phyloP scores from a whole-genome alignment of 1,140 invertebrate species.

The Melipona quadrifasciata region DNA sequence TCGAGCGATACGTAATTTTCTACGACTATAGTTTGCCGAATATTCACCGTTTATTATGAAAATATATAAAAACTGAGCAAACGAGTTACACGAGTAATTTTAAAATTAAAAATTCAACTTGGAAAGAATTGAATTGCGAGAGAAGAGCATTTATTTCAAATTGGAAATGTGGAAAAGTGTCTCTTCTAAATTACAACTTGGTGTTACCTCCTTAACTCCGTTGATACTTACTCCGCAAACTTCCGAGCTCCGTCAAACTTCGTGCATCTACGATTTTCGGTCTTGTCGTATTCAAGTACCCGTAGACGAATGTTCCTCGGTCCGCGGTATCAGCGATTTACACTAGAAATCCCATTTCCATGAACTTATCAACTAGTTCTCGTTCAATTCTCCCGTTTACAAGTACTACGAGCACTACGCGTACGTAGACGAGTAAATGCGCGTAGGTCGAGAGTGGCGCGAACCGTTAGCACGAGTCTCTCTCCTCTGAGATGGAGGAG shows the following conservation, averaged over 20 bases:
- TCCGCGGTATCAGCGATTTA: neutral
- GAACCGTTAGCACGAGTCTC: neutral
- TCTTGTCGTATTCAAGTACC: neutral
- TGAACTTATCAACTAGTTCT: constrained; percentile 5
- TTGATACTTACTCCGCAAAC: neutral
- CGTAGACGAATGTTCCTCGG: neutral
- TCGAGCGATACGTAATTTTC: too few relatives aligned
- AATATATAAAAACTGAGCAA: too few relatives aligned
- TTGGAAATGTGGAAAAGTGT: neutral
- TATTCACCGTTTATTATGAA: too few relatives aligned
- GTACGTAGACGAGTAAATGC: neutral
- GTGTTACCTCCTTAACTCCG: neutral
- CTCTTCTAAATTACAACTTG: neutral
- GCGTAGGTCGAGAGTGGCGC: neutral
- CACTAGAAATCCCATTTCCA: neutral
- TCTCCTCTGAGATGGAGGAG: neutral
- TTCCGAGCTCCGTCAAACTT: neutral
- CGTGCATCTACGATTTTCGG: neutral
- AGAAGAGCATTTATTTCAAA: neutral
- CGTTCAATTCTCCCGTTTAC: neutral
- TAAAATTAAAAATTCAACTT: neutral
- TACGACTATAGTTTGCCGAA: too few relatives aligned
- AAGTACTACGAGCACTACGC: neutral
- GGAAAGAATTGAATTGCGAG: neutral
- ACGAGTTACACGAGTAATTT: too few relatives aligned